These are phyloP conservation scores for Synanthedon tipuliformis DNA, from an alignment of 2,888 invertebrate species.

Conservation along the genomic window DNA sequence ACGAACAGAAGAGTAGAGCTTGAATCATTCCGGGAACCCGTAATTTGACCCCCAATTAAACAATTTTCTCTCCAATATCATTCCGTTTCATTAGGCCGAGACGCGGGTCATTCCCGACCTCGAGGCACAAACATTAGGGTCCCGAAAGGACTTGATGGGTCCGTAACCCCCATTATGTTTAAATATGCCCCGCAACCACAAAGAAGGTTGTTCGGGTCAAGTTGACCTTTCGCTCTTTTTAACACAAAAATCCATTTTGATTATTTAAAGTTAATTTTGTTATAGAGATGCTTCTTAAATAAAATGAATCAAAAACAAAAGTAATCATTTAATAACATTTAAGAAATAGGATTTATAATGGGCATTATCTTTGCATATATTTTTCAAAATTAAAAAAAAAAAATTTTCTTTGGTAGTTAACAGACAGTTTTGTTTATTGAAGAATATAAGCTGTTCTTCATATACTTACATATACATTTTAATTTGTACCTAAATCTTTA, in stretches of 20 bases:
- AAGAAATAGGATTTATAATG: no score
- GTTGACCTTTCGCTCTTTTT: constrained; percentile 36
- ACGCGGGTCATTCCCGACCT: constrained; percentile 49
- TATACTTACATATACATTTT: constrained; percentile 1
- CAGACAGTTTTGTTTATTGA: no score
- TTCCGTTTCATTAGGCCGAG: constrained; percentile 44
- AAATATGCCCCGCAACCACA: constrained; percentile 63
- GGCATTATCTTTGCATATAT: no score
- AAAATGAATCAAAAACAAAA: no score
- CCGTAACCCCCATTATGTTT: constrained; percentile 61
- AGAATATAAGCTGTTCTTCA: no score
- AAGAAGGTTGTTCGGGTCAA: constrained; percentile 40
- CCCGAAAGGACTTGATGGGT: constrained; percentile 45
- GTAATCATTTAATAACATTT: no score
- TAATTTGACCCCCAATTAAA: constrained; percentile 65
- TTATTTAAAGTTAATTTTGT: no score
- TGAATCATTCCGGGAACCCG: constrained; percentile 36
- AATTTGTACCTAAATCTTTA: constrained; percentile 15
- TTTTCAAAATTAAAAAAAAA: no score
- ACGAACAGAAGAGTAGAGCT: constrained; percentile 31
- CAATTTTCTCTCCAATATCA: constrained; percentile 66
- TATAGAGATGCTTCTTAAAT: no score
- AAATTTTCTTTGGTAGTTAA: no score
- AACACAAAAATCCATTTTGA: constrained; percentile 1
- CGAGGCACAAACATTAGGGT: constrained; percentile 48